Evolutionary conservation across 2,113 vertebrate genomes (phyloP).

Genomic region (Himantopus leucocephalus): DNA sequence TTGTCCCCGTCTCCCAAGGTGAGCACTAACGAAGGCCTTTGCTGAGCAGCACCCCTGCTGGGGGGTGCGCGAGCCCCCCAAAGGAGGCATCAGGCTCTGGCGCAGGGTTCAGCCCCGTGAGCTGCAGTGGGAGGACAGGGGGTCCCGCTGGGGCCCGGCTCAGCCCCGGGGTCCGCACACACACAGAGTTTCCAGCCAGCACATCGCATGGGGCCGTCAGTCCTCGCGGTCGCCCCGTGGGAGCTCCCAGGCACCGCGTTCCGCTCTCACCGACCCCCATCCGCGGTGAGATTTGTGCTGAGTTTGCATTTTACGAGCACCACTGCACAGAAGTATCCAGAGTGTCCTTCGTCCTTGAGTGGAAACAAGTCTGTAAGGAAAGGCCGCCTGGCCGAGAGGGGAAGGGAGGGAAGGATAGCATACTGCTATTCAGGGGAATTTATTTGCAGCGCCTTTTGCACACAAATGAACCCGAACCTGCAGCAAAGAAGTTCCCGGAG

Average conservation of each 20-base stretch:
- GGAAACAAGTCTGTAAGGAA: not conserved
- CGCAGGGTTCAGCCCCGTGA: not conserved
- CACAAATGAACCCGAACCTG: not conserved
- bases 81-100: no score
- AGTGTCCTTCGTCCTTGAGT: not conserved
- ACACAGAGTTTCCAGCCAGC: not conserved
- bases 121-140: not conserved
- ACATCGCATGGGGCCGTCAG: accelerated
- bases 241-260: not conserved
- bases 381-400: not conserved
- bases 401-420: not conserved
- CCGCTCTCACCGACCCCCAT: accelerated
- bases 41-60: not conserved
- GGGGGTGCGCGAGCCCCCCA: no score
- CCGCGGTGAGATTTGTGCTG: not conserved
- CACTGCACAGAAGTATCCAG: not conserved
- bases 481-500: not conserved
- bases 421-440: not conserved
- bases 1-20: not conserved
- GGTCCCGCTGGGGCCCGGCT: no score
- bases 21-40: not conserved
- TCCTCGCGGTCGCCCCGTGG: accelerated
- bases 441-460: not conserved
- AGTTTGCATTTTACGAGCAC: not conserved
- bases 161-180: no score